Evolutionary conservation across 2,113 vertebrate genomes (phyloP).

Genomic region (Suncus etruscus): DNA sequence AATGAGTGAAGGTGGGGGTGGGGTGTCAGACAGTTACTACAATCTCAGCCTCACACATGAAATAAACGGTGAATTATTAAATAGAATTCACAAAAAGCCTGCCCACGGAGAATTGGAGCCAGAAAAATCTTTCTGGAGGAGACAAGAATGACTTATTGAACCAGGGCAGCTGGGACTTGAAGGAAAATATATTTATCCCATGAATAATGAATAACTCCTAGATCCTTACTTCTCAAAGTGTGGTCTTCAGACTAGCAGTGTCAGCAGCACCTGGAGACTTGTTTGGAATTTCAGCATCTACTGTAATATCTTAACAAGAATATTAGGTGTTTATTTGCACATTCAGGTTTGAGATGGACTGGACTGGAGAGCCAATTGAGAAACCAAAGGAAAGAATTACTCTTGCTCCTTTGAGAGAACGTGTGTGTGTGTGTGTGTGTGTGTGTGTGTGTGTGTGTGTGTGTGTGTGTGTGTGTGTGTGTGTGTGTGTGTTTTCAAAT

Average conservation of each 20-base stretch:
- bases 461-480: background rate
- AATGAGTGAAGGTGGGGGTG: background rate
- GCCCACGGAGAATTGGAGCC: conserved; percentile 12
- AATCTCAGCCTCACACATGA: conserved; percentile 22
- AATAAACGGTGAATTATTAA: conserved; percentile 63
- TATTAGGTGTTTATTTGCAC: background rate
- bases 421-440: background rate
- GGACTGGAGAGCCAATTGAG: background rate
- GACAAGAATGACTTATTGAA: conserved; percentile 47
- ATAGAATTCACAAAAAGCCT: conserved; percentile 33
- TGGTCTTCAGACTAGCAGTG: conserved; percentile 6
- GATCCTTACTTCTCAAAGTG: conserved; percentile 22
- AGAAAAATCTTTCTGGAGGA: conserved; percentile 58
- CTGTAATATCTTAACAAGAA: background rate
- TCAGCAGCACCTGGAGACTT: conserved; percentile 4
- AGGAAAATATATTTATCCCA: conserved; percentile 66
- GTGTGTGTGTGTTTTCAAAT: background rate
- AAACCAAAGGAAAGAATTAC: background rate
- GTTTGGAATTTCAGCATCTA: conserved; percentile 3
- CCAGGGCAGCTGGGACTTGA: conserved; percentile 47
- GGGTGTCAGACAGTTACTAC: background rate
- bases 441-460: too few relatives aligned
- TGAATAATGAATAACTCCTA: conserved; percentile 60
- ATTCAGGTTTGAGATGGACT: background rate
- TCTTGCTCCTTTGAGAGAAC: background rate